Evolutionary conservation across 2,113 vertebrate species (phyloP).

Genomic region (Panurus biarmicus): DNA sequence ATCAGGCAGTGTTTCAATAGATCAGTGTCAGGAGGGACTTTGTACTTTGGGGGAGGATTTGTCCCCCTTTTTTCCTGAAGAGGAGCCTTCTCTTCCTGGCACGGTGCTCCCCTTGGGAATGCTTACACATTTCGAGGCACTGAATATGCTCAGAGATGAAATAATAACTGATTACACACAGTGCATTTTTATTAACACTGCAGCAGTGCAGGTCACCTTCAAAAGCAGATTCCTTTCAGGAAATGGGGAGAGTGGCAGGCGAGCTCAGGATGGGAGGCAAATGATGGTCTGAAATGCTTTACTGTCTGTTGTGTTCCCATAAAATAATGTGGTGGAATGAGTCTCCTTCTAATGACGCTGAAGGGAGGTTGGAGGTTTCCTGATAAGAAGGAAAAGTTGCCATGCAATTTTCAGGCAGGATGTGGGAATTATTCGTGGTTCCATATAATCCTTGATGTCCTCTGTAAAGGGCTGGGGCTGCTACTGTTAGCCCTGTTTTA

Average conservation of each 20-base stretch:
- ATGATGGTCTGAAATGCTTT: not conserved
- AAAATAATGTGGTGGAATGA: not conserved
- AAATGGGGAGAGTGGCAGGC: not conserved
- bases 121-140: slow-evolving; percentile 10
- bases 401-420: not conserved
- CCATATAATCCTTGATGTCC: not conserved
- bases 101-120: not conserved
- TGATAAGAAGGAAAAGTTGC: not conserved
- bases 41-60: not conserved
- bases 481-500: not conserved
- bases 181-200: slow-evolving; percentile 61
- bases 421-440: not conserved
- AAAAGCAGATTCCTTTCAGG: slow-evolving; percentile 5
- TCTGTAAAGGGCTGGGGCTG: not conserved
- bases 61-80: not conserved
- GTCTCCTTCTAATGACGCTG: not conserved
- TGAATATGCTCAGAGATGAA: slow-evolving; percentile 54
- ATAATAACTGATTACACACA: slow-evolving; percentile 41
- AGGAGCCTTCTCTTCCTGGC: not conserved
- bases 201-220: slow-evolving; percentile 54
- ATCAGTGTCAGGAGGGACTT: not conserved
- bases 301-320: not conserved
- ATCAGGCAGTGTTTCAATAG: not conserved
- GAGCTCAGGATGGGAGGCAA: not conserved
- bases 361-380: not conserved